phyloP scores from a whole-genome alignment of 2,797 vertebrate genomes.

The Tapirus indicus region DNA sequence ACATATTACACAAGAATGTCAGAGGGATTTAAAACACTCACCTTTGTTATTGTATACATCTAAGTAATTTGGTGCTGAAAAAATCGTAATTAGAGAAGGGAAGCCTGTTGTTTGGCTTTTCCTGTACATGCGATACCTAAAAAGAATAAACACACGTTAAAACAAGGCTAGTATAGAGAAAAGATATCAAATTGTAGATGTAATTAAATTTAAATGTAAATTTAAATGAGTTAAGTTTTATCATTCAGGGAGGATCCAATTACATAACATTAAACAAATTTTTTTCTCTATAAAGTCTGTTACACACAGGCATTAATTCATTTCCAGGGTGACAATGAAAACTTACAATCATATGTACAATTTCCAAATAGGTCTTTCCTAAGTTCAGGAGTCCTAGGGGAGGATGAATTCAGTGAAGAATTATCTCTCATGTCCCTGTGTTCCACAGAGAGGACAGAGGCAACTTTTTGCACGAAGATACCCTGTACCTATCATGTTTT shows the following conservation, averaged over 20 bases:
- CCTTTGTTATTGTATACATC: constrained; percentile 99
- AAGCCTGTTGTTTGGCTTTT: constrained; percentile 99
- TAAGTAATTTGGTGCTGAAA: constrained; percentile 99
- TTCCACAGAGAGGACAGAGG: not conserved
- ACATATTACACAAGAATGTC: not conserved
- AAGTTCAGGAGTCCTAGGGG: not conserved
- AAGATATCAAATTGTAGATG: not conserved
- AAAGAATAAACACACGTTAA: constrained; percentile 72
- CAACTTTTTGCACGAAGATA: not conserved
- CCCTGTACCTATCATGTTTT: not conserved
- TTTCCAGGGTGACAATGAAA: not conserved
- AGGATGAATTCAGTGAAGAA: not conserved
- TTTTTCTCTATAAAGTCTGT: not conserved
- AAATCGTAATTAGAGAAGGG: constrained; percentile 99
- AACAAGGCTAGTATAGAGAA: not conserved
- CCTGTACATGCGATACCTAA: constrained; percentile 99
- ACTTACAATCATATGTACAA: not conserved
- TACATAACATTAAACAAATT: not conserved
- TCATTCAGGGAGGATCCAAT: not conserved
- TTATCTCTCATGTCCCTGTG: not conserved
- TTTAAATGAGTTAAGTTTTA: not conserved
- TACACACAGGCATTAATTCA: not conserved
- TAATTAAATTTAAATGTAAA: not conserved
- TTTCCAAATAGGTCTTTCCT: constrained; percentile 6
- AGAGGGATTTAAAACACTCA: constrained; percentile 83